Evolutionary conservation across 2,888 invertebrate genomes (phyloP), one percentile per base, ranked within the genome.

Genomic region (Nudaria mundana): DNA sequence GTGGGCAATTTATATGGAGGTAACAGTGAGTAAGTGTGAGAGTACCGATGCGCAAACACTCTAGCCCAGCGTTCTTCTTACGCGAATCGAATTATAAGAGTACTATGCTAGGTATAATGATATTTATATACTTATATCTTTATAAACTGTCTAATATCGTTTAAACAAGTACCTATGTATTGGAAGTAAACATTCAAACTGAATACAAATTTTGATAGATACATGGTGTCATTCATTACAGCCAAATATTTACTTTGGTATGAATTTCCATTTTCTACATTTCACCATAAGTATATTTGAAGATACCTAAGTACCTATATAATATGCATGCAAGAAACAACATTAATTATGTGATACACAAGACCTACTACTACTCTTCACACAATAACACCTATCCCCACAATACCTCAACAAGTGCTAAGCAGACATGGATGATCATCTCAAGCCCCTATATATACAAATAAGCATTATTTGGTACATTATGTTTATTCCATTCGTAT

Each of bases 191-290:
- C 28, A 36, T 40, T 39, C 45, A 52, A 46, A 52, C 48, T 54
- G 45, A 56, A 60, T 62, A 52, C 37, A 59, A 66, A 63, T 66
- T 66, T 71, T 63, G 59, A 66, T 64, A 67, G 59, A 66, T 64
- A 67, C 51, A 66, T 63, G 62, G 63, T 60, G 61, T 47, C 47
- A 51, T 58, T 18, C 3, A 18, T 18, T 20, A 74, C 69, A 73
- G 73, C 73, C 74, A 69, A 75, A 74, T 53, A 59, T 52, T 67
- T 64, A 75, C 76, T 76, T 76, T 76, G 75, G 76, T 76, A 73
- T 68, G 55, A 57, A 58, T 58, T 51, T 54, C 48, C 54, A 58
- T 63, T 61, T 58, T 56, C 64, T 59, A 58, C 50, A 52, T 58
- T 61, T 45, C 48, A 54, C 39, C 48, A 50, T 59, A 64, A 63